Evolutionary conservation across 2,113 vertebrate species (phyloP), one percentile per base, ranked within the genome.

Genomic region (Megaleporinus macrocephalus): DNA sequence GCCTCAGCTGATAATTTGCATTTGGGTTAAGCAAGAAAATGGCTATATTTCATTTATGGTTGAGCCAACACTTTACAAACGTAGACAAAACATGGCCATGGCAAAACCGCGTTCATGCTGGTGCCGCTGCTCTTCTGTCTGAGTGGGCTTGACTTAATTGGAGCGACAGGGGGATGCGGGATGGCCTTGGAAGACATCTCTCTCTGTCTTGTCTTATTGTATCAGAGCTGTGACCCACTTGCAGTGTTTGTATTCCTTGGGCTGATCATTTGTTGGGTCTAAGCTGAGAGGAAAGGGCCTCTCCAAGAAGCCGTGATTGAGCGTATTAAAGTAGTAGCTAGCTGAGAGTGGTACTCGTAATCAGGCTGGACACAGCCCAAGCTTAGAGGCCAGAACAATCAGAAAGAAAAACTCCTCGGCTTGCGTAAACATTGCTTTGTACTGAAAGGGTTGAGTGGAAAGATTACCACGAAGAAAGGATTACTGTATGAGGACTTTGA

Each of bases 171-270:
- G 69, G 29, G 77, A 47, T 62, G 76, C 24, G 22, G 66, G 73
- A 77, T 33, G 24, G 51, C 72, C 77, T 76, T 33, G 71, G 72
- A 81, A 74, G 75, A 84, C 44, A 41, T 78, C 68, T 78, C 74
- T 22, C 22, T 63, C 49, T 71, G 75, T 81, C 87, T 74, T 62
- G 36, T 83, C 36, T 76, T n/a, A 84, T 65, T 51, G 47, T 41
- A 70, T 70, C 75, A 55, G 36, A n/a, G 29, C 26, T 51, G 33
- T 83, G 77, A 83, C 82, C 76, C 78, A 80, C 44, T 83, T 84
- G 61, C 78, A 29, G 68, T 51, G 80, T 61, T 44, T 70, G 76
- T 75, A 36, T 44, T 85, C 44, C 26, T 63, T 62, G 51, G 70
- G 66, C 41, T 59, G 36, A 18, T 13, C 49, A 24, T 11, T 7